These are phyloP conservation scores for Synergus umbraculus DNA, from an alignment of 2,888 invertebrate genomes.

Conservation along the genomic window DNA sequence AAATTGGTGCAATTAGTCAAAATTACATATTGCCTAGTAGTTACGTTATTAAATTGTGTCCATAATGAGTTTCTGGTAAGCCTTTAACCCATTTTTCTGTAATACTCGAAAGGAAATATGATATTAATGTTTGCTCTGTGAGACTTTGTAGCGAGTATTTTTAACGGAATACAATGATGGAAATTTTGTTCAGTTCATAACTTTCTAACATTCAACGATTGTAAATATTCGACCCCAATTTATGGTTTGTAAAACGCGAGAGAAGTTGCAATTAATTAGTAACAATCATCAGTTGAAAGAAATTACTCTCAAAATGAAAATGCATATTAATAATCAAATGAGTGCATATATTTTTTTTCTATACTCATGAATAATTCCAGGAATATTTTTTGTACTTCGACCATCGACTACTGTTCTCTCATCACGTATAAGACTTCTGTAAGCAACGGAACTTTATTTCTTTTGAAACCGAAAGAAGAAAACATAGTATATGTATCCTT, in stretches of 20 bases:
- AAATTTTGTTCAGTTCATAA: neutral
- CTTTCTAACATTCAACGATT: neutral
- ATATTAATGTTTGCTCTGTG: neutral
- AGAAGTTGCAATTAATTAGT: neutral
- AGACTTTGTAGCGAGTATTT: neutral
- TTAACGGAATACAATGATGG: neutral
- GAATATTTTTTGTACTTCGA: neutral
- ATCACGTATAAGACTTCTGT: neutral
- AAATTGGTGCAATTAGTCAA: neutral
- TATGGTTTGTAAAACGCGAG: neutral
- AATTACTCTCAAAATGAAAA: neutral
- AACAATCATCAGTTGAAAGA: neutral
- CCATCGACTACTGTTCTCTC: neutral
- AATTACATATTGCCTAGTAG: neutral
- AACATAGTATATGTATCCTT: neutral
- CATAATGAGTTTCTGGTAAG: neutral
- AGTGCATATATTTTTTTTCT: neutral
- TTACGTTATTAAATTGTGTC: neutral
- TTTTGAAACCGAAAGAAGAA: neutral
- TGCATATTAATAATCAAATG: neutral
- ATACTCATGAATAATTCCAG: neutral
- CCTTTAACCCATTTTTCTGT: neutral
- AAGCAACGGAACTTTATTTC: neutral
- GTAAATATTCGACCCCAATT: neutral
- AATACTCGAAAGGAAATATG: neutral